Base-by-base conservation (phyloP, 2,113 vertebrate genomes). In the Microtus ochrogaster region DNA sequence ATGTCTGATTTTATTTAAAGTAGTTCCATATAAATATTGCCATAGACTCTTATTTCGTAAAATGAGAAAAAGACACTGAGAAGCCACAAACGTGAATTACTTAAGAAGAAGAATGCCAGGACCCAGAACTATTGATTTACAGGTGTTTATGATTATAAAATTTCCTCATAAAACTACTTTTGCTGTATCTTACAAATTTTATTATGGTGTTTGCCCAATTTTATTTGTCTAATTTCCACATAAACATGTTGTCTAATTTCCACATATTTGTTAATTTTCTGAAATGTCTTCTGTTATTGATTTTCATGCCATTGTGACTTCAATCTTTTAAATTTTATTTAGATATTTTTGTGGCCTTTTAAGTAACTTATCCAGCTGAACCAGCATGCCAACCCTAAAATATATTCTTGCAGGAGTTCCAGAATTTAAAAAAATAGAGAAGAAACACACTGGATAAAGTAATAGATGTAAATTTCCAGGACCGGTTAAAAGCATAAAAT, bases 401-500 rank as follows among this genome's bases (percentile, higher is more conserved):
- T 49, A 87, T 91, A 72, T 70, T 95, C n/a, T 92, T 78, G 84
- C 0, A 78, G 39, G 73, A 78, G 8, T 83, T 61, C 17, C 30
- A 58, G 39, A 73, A 83, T 39, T 89, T 63, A 24, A 61, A 89
- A 76, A 76, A 83, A 63, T 24, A 66, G 19, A 55, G n/a, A 77
- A 41, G 26, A 74, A 66, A 95, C 39, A 82, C 30, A 94, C 19
- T 36, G 55, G 7, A 49, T 92, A 33, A 95, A 9, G 72, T 52
- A 81, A 85, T 61, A 39, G n/a, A 92, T 87, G 16, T 86, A 47
- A 93, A 82, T 74, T 73, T 87, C 16, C 1, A 78, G 10, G 96
- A 81, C 30, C 89, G 9, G 85, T 79, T 47, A 95, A 95, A 96
- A 91, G 70, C 36, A 92, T 65, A 94, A 91, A 95, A 55, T 8